These are phyloP conservation scores for Dipodomys stephensi DNA, from an alignment of 2,113 vertebrate species.

Conservation along the genomic window DNA sequence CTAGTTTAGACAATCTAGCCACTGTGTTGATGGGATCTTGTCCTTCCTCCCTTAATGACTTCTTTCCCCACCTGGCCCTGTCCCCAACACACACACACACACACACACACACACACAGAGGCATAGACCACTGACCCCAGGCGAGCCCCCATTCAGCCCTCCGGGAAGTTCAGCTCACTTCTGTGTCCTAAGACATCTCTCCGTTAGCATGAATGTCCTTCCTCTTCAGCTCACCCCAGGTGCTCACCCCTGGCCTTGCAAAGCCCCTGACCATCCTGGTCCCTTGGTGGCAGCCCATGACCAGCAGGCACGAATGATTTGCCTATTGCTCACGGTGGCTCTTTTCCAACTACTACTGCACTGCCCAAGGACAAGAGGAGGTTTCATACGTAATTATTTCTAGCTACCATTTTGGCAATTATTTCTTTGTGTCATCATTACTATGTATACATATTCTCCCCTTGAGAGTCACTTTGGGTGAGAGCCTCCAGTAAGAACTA, in stretches of 20 bases:
- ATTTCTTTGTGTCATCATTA: not conserved
- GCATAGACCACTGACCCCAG: not conserved
- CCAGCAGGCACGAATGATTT: not conserved
- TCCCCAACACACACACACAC: no score
- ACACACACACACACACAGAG: not conserved
- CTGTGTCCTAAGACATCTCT: not conserved
- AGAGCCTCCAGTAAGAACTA: not conserved
- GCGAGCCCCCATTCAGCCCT: not conserved
- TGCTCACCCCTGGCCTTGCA: not conserved
- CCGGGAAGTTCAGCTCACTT: not conserved
- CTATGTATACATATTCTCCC: not conserved
- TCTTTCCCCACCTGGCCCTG: not conserved
- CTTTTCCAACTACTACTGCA: no score
- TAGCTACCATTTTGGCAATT: not conserved
- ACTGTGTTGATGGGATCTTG: not conserved
- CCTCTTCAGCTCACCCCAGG: not conserved
- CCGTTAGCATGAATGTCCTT: not conserved
- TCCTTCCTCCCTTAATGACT: not conserved
- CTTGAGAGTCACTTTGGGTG: not conserved
- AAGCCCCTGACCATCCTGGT: not conserved
- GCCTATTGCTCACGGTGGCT: fast-evolving
- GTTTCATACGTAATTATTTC: not conserved
- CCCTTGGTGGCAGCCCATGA: not conserved
- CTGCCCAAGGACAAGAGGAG: not conserved
- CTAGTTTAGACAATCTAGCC: not conserved